Base-by-base conservation (phyloP, 2,888 invertebrate genomes). In the Cerastoderma edule region DNA sequence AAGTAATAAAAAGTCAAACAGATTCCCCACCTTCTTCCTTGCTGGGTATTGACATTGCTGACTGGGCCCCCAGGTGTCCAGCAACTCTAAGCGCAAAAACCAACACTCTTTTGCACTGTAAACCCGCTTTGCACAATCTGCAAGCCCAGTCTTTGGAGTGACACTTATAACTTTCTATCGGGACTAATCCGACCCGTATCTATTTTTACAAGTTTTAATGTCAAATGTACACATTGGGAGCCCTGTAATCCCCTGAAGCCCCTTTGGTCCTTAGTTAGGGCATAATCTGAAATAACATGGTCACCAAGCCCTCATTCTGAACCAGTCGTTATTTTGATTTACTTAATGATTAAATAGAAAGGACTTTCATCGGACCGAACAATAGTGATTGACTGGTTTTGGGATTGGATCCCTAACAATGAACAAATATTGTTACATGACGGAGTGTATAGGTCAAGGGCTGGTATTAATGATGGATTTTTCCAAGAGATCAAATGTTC, bases 31-130 rank as follows among this genome's bases (percentile, higher is more conserved):
- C n/a, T n/a, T n/a, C n/a, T n/a, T n/a, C n/a, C n/a, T n/a, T n/a
- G n/a, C n/a, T n/a, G n/a, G n/a, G n/a, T 60, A 27, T 60, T 60
- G 60, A 60, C 60, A 60, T 60, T 60, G 35, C 30, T 60, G 22
- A 22, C n/a, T 60, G 2, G 35, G 24, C 33, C 57, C 44, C 71
- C 71, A 64, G 64, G 71, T 64, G 71, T 54, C 65, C 60, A 35
- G n/a, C 33, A 27, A 54, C 35, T 13, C 32, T 46, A 53, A 75
- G 75, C 63, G 67, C 50, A 57, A 75, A 67, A 75, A 71, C 60
- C 75, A 75, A 75, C 75, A 75, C 75, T n/a, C n/a, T n/a, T n/a
- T n/a, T n/a, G n/a, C n/a, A n/a, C n/a, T 39, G 28, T 75, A 63
- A 67, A 39, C 46, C 46, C 39, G 54, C 33, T 71, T 71, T 65